Evolutionary conservation across 2,888 invertebrate species (phyloP).

Genomic region (Trachelus tabidus): DNA sequence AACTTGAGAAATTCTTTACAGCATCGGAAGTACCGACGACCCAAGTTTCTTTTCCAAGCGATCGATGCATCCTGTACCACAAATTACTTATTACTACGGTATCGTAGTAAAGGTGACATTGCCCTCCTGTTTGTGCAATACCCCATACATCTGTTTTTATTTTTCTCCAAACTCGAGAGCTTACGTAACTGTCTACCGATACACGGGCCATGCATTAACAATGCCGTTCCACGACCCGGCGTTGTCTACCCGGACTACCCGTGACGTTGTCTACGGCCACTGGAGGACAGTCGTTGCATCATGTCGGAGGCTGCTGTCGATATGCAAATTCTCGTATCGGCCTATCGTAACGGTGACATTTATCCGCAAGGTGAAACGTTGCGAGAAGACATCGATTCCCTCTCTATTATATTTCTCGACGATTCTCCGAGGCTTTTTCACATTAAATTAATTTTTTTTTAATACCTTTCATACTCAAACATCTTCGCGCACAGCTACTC

Average conservation of each 20-base stretch:
- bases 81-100: neutral
- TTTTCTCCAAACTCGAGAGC: neutral
- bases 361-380: constrained; percentile 1
- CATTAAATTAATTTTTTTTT: too few species aligned
- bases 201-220: neutral
- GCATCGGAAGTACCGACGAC: neutral
- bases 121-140: neutral
- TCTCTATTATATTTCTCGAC: neutral
- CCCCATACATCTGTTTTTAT: neutral
- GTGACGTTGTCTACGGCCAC: neutral
- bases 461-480: neutral
- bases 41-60: neutral
- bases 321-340: neutral
- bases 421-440: neutral
- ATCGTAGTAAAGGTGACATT: neutral
- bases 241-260: neutral
- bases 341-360: constrained; percentile 1
- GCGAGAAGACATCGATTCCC: neutral
- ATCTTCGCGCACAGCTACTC: neutral
- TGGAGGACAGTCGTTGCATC: neutral
- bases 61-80: neutral
- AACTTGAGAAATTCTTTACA: neutral
- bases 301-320: neutral
- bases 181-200: neutral
- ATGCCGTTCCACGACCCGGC: neutral